Conservation (phyloP, 2,888 invertebrate species). For the Philereme vetulata region DNA sequence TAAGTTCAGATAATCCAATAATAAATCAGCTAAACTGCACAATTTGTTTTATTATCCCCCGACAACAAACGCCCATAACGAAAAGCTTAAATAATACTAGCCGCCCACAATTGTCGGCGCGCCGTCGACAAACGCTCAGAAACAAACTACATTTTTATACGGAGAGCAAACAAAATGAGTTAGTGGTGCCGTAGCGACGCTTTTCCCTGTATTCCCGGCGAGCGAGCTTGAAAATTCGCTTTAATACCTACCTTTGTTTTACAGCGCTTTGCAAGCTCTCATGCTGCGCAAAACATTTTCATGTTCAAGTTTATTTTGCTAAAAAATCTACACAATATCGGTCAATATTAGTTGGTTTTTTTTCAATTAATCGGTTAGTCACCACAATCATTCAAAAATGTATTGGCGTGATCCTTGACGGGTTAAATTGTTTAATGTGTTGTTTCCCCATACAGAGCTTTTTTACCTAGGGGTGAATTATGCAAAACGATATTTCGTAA, state of each 20-base stretch:
- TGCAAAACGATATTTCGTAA: conserved; percentile 29
- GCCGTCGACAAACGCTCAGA: conserved; percentile 64
- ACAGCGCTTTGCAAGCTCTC: conserved; percentile 74
- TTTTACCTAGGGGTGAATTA: conserved; percentile 20
- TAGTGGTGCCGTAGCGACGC: conserved; percentile 72
- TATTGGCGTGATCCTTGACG: too few species aligned
- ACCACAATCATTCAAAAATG: too few species aligned
- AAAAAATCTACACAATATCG: conserved; percentile 55
- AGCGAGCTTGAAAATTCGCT: conserved; percentile 77
- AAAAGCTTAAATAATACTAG: conserved; percentile 59
- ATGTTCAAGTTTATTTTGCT: conserved; percentile 58
- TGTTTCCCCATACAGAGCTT: conserved; percentile 19
- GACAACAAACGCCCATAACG: conserved; percentile 51
- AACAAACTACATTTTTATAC: conserved; percentile 79
- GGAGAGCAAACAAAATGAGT: conserved; percentile 77
- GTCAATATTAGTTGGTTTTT: conserved; percentile 44
- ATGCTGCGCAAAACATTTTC: conserved; percentile 69
- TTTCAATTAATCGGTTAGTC: conserved; percentile 19
- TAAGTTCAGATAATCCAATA: conserved; percentile 23
- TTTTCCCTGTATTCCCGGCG: conserved; percentile 66
- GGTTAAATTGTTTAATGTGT: conserved; percentile 21
- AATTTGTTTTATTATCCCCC: conserved; percentile 54
- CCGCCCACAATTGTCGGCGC: conserved; percentile 52
- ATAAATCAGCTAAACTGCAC: conserved; percentile 45
- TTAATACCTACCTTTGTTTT: conserved; percentile 82